Percentiles rank a stretch among this genome's conserved stretches.
phyloP scores from a whole-genome alignment of 1,140 invertebrate species.

The Drosophila kohkoa region DNA sequence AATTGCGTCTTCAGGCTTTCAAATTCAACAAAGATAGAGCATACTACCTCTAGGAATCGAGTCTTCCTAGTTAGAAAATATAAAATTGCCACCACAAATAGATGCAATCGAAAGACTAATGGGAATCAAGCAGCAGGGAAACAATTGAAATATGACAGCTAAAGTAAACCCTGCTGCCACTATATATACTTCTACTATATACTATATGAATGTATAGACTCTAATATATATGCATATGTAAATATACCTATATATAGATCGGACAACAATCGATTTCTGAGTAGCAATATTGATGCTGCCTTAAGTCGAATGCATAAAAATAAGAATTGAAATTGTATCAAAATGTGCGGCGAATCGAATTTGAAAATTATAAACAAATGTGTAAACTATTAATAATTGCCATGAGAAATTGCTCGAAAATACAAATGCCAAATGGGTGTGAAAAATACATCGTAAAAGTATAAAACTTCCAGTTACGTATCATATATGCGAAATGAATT shows the following conservation, averaged over 20 bases:
- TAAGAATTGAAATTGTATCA: constrained; percentile 31
- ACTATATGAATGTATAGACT: neutral
- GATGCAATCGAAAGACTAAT: constrained; percentile 1
- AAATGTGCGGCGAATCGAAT: constrained; percentile 16
- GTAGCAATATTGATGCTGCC: constrained; percentile 22
- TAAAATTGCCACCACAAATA: constrained; percentile 8
- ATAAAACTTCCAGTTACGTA: neutral
- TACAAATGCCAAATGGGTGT: constrained; percentile 30
- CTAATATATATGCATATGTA: constrained; percentile 21
- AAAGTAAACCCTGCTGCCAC: constrained; percentile 47
- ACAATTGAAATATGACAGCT: constrained; percentile 50
- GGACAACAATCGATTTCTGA: constrained; percentile 17
- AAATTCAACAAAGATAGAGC: neutral
- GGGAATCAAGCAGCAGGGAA: constrained; percentile 8
- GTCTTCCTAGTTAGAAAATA: neutral
- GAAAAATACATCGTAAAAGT: constrained; percentile 40
- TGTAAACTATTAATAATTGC: constrained; percentile 49
- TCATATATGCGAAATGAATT: neutral
- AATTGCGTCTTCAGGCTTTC: constrained; percentile 27
- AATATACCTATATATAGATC: neutral
- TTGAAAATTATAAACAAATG: constrained; percentile 41
- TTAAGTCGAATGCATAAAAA: constrained; percentile 27
- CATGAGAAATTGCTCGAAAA: constrained; percentile 34
- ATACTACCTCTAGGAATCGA: neutral
- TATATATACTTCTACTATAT: neutral